These are phyloP conservation scores for Coelogynopora nodosa DNA, from an alignment of 2,888 invertebrate species.

Conservation along the genomic window DNA sequence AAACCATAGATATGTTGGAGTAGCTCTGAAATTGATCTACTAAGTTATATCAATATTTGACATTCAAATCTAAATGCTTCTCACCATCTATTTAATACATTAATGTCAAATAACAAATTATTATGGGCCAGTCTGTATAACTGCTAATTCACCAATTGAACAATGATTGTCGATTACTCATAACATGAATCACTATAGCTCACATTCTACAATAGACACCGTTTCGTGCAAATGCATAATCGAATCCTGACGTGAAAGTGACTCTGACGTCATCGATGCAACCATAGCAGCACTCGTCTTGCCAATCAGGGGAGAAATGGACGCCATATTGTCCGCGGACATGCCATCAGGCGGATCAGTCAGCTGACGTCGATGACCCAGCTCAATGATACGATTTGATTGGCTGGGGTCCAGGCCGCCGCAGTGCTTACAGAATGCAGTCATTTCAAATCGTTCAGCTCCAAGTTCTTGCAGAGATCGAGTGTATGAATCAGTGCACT, in stretches of 20 bases:
- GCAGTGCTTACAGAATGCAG: not conserved
- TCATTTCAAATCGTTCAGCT: too few species aligned
- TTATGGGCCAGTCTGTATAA: too few species aligned
- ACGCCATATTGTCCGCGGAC: not conserved
- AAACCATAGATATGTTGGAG: too few species aligned
- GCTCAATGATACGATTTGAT: not conserved
- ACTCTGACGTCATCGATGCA: not conserved
- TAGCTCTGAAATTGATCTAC: too few species aligned
- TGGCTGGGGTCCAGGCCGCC: not conserved
- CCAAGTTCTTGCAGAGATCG: not conserved
- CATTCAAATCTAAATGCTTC: not conserved
- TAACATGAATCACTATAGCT: not conserved
- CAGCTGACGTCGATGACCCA: not conserved
- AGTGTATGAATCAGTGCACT: not conserved
- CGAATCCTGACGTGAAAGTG: not conserved
- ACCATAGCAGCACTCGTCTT: too few species aligned
- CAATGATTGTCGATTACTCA: not conserved
- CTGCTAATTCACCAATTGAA: not conserved
- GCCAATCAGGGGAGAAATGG: not conserved
- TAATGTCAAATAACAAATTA: not conserved
- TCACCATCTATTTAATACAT: not conserved
- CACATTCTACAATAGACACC: not conserved
- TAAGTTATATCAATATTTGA: not conserved
- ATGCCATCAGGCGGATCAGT: not conserved
- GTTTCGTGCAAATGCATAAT: not conserved